Evolutionary conservation across 1,140 invertebrate genomes (phyloP).

Genomic region (Nasonia longicornis): DNA sequence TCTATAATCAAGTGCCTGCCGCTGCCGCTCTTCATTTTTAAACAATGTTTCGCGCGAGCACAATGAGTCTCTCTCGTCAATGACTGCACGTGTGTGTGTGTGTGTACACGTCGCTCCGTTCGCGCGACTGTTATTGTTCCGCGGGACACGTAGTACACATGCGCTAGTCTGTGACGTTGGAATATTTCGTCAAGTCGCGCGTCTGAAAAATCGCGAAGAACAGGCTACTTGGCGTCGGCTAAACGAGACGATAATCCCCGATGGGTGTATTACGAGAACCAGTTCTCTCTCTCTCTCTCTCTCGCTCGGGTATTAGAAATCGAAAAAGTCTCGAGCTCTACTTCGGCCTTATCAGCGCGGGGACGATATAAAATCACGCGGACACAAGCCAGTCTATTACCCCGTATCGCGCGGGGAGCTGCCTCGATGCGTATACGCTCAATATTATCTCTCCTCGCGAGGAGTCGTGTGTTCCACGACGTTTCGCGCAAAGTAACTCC

Average conservation of each 20-base stretch:
- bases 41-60: constrained; percentile 40
- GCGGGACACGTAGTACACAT: no score
- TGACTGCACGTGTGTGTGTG: neutral
- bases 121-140: no score
- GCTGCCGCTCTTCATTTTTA: constrained; percentile 33
- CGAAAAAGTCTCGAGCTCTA: neutral
- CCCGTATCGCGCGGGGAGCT: no score
- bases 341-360: neutral
- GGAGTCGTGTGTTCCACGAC: no score
- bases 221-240: no score
- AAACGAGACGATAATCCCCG: no score
- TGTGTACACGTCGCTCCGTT: neutral
- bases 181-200: no score
- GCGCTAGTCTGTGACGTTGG: no score
- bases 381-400: neutral
- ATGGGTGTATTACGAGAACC: neutral
- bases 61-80: constrained; percentile 1
- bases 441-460: neutral
- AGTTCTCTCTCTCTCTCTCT: neutral
- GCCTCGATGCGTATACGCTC: neutral
- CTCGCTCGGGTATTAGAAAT: neutral
- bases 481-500: neutral
- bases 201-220: no score
- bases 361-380: neutral
- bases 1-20: constrained; percentile 37